phyloP scores from a whole-genome alignment of 2,888 invertebrate species.

The Nomada fabriciana region DNA sequence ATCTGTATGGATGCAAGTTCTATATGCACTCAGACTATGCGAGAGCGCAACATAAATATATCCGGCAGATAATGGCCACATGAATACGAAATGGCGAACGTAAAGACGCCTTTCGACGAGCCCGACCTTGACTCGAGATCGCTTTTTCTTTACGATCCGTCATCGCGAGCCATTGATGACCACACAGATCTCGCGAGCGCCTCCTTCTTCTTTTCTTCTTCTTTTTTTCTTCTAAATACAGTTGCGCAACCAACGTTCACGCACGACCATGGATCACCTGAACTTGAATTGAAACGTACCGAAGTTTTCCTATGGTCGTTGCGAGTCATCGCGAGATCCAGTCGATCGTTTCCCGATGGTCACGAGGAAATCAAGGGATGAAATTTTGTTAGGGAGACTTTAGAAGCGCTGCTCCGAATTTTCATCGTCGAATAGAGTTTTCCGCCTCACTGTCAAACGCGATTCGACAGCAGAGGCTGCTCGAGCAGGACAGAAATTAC shows the following conservation, averaged over 20 bases:
- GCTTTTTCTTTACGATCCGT: slow-evolving; percentile 78
- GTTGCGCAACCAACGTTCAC: slow-evolving; percentile 65
- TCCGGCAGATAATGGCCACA: slow-evolving; percentile 70
- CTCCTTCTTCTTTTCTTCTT: slow-evolving; percentile 35
- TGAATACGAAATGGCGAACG: slow-evolving; percentile 76
- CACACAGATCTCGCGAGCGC: slow-evolving; percentile 63
- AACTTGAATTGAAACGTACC: slow-evolving; percentile 68
- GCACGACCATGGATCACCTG: slow-evolving; percentile 64
- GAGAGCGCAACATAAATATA: slow-evolving; percentile 54
- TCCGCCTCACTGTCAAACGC: neutral
- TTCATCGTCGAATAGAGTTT: neutral
- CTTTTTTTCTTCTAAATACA: slow-evolving; percentile 50
- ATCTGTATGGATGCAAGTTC: slow-evolving; percentile 42
- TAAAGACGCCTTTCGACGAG: slow-evolving; percentile 75
- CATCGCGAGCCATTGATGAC: slow-evolving; percentile 72
- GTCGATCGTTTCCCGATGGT: slow-evolving; percentile 15
- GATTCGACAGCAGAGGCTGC: no score
- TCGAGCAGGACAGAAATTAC: neutral
- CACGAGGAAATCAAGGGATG: neutral
- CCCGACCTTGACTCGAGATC: slow-evolving; percentile 79
- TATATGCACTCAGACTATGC: slow-evolving; percentile 32
- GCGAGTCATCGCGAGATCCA: slow-evolving; percentile 3
- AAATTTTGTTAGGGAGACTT: no score
- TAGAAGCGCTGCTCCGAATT: neutral
- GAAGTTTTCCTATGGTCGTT: slow-evolving; percentile 34